Percentiles rank a stretch among this genome's conserved stretches.
Conservation (phyloP, 2,113 vertebrate genomes). For the Columbina picui region DNA sequence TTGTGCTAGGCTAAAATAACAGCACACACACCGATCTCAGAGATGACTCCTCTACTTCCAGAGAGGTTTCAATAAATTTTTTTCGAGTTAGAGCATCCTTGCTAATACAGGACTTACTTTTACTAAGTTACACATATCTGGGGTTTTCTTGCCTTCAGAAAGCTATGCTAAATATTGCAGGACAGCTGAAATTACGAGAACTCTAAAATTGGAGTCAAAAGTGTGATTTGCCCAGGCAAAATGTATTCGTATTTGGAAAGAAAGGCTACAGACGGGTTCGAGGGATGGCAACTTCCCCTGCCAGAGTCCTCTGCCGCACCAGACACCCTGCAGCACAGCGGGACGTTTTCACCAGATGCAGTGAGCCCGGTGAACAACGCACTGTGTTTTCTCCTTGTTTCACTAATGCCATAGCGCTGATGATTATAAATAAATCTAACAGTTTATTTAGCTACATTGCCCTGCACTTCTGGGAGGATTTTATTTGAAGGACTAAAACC, state of each 20-base stretch:
- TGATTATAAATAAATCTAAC: not conserved
- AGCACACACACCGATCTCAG: rapidly evolving
- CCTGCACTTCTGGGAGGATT: not conserved
- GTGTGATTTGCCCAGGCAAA: not conserved
- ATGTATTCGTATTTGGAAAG: rapidly evolving
- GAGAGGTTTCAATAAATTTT: not conserved
- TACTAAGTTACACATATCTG: not conserved
- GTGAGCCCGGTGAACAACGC: not conserved
- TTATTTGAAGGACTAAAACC: not conserved
- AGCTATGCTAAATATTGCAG: not conserved
- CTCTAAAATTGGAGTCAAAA: not conserved
- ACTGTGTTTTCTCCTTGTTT: not conserved
- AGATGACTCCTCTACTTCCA: not conserved
- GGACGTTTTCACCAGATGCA: rapidly evolving
- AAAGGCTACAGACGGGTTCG: not conserved
- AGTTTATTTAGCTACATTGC: not conserved
- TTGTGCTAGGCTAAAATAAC: not conserved
- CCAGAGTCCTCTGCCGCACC: not conserved
- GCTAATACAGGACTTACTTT: not conserved
- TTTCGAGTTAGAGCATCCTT: not conserved
- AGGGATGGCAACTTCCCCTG: not conserved
- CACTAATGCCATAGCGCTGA: rapidly evolving
- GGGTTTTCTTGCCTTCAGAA: not conserved
- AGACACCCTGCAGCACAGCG: not conserved
- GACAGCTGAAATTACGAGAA: not conserved